A percentile compares a stretch with the other conserved stretches of the same genome.
These are phyloP conservation scores for Accipiter cooperii DNA, from an alignment of 2,113 vertebrate species.

Conservation along the genomic window DNA sequence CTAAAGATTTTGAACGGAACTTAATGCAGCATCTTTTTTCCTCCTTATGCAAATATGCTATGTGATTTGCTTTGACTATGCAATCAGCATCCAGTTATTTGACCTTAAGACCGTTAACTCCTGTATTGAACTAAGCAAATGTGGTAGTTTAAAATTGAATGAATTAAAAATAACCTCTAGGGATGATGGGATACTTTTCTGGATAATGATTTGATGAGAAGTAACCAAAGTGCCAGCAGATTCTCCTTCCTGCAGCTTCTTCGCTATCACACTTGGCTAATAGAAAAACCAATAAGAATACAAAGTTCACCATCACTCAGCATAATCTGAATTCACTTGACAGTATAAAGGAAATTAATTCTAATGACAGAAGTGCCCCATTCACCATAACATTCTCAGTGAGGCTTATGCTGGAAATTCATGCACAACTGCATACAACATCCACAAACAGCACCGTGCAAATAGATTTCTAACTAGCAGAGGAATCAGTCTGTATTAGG, in stretches of 20 bases:
- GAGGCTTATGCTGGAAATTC: slow-evolving; percentile 5
- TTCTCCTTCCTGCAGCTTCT: slow-evolving; percentile 69
- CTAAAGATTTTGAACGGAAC: background rate
- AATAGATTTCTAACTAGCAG: background rate
- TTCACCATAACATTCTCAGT: background rate
- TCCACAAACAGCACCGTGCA: background rate
- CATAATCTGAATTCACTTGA: slow-evolving; percentile 4
- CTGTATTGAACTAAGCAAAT: background rate
- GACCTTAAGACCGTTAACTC: background rate
- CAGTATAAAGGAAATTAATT: slow-evolving; percentile 11
- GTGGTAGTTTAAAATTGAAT: slow-evolving; percentile 26
- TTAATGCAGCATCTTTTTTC: background rate
- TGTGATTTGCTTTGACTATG: background rate
- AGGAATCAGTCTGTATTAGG: background rate
- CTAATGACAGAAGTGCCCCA: background rate
- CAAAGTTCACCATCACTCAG: slow-evolving; percentile 59
- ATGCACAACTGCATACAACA: background rate
- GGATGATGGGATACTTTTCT: slow-evolving; percentile 73
- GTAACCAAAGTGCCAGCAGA: slow-evolving; percentile 66
- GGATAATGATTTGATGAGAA: slow-evolving; percentile 76
- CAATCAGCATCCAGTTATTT: background rate
- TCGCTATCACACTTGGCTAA: slow-evolving; percentile 69
- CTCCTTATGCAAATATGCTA: background rate
- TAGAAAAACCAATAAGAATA: slow-evolving; percentile 69
- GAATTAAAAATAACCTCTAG: slow-evolving; percentile 72